Base-by-base conservation (phyloP, 2,888 invertebrate genomes). In the Drosophila dives region DNA sequence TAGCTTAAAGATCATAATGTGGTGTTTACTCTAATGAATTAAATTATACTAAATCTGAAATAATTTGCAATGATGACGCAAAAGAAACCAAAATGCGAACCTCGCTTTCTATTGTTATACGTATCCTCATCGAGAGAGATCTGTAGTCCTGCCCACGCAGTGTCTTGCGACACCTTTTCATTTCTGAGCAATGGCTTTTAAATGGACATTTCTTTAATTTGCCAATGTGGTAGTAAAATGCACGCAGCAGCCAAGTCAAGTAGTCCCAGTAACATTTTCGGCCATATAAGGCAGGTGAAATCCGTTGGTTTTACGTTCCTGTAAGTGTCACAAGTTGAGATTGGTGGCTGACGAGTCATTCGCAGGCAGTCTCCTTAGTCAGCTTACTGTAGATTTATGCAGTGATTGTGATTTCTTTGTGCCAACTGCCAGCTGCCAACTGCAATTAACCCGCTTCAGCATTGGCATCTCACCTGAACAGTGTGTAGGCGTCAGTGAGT, bases 231-330 rank as follows among this genome's bases (percentile, higher is more conserved):
- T 61, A 60, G 61, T 67, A 54, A 73, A 56, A 42, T 29, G 29
- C 51, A 50, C 32, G 62, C 67, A 56, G 77, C 72, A 70, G 63
- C 70, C 59, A 73, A 71, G 66, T 64, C 59, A 73, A 71, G 66
- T 66, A 77, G 72, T 71, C 34, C 42, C 66, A 56, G 32, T 79
- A 68, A 74, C 56, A 32, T 56, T 70, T 42, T 45, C 45, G 38
- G 38, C 86, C 86, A 69, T 76, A 86, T 81, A 75, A 33, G 81
- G 86, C 82, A 64, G 73, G 89, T 88, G 87, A 85, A 88, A 84
- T 59, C 75, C 80, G 72, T 34, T 62, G 15, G 1, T 23, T 23
- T 15, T 23, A 15, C 15, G 62, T 72, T 73, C 67, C 63, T 66
- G 65, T 59, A 78, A 77, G 59, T 75, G 76, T 71, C 70, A 71